phyloP scores from a whole-genome alignment of 2,888 invertebrate species.

The Protonemura montana region DNA sequence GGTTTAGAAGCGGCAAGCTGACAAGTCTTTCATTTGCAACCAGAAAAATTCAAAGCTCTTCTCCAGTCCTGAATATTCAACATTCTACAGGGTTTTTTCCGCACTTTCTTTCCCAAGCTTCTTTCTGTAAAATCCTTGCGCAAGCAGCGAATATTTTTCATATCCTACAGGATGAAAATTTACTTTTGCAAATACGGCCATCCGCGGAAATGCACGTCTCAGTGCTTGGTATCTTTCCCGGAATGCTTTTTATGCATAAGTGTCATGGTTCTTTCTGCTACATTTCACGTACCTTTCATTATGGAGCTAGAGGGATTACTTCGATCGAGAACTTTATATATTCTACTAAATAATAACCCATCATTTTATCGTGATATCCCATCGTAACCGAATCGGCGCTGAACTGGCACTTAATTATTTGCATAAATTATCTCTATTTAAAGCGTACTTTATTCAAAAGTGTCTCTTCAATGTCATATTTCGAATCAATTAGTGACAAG shows the following conservation, averaged over 20 bases:
- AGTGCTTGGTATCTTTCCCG: not conserved
- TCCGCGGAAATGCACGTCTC: not conserved
- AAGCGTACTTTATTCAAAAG: not conserved
- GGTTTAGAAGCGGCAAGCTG: not conserved
- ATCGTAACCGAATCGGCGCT: too few species aligned
- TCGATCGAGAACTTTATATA: too few species aligned
- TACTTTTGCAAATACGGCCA: not conserved
- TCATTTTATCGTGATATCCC: too few species aligned
- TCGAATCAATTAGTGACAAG: not conserved
- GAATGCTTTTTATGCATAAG: not conserved
- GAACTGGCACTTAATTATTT: too few species aligned
- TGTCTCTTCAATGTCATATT: not conserved
- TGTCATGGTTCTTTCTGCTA: too few species aligned
- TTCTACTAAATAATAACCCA: too few species aligned
- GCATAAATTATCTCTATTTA: too few species aligned
- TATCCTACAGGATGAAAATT: not conserved
- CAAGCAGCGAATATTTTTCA: not conserved
- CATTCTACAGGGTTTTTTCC: not conserved
- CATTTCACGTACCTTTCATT: too few species aligned
- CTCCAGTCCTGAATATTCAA: not conserved
- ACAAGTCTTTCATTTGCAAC: not conserved
- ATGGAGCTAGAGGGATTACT: too few species aligned
- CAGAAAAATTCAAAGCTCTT: not conserved
- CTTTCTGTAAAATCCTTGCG: not conserved
- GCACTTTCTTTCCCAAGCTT: not conserved